A percentile compares a stretch with the other conserved stretches of the same genome.
Evolutionary conservation across 2,797 vertebrate species (phyloP).

Genomic region (Carduelis carduelis): DNA sequence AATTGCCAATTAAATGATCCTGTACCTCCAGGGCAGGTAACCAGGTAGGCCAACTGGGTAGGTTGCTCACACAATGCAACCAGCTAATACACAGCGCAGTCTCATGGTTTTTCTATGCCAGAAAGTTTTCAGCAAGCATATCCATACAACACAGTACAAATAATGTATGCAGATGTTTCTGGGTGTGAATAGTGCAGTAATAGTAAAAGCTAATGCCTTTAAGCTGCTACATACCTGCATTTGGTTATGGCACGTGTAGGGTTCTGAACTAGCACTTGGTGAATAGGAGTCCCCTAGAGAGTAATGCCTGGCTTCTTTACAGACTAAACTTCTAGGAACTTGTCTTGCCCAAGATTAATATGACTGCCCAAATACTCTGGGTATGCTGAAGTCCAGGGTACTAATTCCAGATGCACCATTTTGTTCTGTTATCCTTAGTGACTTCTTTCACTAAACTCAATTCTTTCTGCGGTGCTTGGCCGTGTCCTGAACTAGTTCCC

Average conservation of each 20-base stretch:
- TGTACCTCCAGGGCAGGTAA: not conserved
- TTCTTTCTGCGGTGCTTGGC: not conserved
- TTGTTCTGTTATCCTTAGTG: constrained; percentile 25
- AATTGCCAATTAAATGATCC: not conserved
- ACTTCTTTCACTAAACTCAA: not conserved
- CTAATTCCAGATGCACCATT: constrained; percentile 67
- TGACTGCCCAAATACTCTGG: not conserved
- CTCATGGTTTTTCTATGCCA: not conserved
- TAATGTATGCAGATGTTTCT: not conserved
- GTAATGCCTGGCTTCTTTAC: not conserved
- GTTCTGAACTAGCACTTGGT: not conserved
- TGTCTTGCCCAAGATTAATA: not conserved
- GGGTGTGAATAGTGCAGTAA: not conserved
- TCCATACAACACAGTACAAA: not conserved
- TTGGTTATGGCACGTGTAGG: not conserved
- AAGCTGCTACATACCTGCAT: not conserved
- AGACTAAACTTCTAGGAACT: not conserved
- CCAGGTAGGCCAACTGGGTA: not conserved
- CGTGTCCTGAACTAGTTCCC: not conserved
- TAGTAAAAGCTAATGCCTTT: not conserved
- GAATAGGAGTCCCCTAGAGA: not conserved
- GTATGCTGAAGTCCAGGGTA: not conserved
- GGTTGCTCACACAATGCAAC: not conserved
- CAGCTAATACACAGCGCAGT: not conserved
- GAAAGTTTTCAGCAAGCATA: not conserved